Evolutionary conservation across 2,888 invertebrate genomes (phyloP), one percentile per base, ranked within the genome.

Genomic region (Lasioglossum morio): DNA sequence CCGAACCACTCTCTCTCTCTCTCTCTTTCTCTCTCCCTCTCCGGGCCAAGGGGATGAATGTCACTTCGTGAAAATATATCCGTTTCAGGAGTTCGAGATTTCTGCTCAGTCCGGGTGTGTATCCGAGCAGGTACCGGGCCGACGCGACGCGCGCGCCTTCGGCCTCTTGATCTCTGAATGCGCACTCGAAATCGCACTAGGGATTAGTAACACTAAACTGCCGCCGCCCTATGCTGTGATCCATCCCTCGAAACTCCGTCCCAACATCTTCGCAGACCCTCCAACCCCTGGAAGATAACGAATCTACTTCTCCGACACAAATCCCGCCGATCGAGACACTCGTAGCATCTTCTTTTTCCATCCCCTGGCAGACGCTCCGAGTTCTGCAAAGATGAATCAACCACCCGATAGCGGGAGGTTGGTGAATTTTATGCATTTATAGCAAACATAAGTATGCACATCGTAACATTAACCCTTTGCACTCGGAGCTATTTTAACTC

Each of bases 31-130:
- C 37, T 30, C 4, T 63, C 63, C 10, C 90, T 92, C 90, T 90
- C 89, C 77, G 72, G 66, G 70, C 63, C 84, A 78, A 79, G 88
- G 79, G 88, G 89, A 92, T 92, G 92, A 92, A 93, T 94, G 94
- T 93, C 94, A 93, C 92, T 92, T 85, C 91, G 93, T 93, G 94
- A 95, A 94, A 95, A 95, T 95, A 95, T 95, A 95, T 95, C 95
- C 95, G 95, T 95, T 95, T 95, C 95, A 91, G 72, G 76, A 90
- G 91, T 91, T 88, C 77, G 91, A 88, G 88, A 88, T 88, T 90
- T 86, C 84, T 85, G 66, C 77, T 79, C 53, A 34, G 57, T 66
- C 34, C 53, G 23, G 53, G 37, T 77, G 53, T 73, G 73, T 79
- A 84, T 75, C 87, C 66, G 23, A 69, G 82, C 86, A 80, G 85